These are phyloP conservation scores for Drosophila gaucha DNA, from an alignment of 2,888 invertebrate species.

Conservation along the genomic window DNA sequence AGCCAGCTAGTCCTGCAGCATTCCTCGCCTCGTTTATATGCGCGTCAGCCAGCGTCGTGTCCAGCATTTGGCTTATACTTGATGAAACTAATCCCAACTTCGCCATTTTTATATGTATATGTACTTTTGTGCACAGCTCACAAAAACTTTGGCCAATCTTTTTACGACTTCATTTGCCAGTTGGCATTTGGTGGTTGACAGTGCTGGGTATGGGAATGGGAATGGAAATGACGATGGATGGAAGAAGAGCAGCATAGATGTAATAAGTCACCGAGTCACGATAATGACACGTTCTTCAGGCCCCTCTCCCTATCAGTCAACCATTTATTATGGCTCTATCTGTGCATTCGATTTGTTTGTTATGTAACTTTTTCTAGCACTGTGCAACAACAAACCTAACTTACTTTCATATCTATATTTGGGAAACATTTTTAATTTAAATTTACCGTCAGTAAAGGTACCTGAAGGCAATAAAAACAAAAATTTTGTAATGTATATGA, in stretches of 20 bases:
- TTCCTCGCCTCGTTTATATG: constrained; percentile 64
- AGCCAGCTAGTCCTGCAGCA: constrained; percentile 7
- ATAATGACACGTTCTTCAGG: constrained; percentile 43
- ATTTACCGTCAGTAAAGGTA: background rate
- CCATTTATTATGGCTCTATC: background rate
- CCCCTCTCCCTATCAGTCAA: constrained; percentile 5
- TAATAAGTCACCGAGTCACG: constrained; percentile 76
- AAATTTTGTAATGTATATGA: no score
- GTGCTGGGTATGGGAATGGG: constrained; percentile 2
- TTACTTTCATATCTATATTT: background rate
- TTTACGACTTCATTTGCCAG: constrained; percentile 81
- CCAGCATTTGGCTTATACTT: constrained; percentile 78
- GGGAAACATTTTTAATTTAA: background rate
- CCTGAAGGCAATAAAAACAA: background rate
- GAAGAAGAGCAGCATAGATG: constrained; percentile 50
- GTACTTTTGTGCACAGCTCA: constrained; percentile 72
- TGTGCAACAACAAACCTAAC: no score
- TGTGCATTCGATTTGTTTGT: constrained; percentile 9
- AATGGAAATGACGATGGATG: background rate
- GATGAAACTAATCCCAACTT: constrained; percentile 82
- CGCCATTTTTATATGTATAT: constrained; percentile 77
- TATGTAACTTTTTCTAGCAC: background rate
- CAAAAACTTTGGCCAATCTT: constrained; percentile 80
- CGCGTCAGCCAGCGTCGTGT: constrained; percentile 51
- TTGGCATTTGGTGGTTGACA: constrained; percentile 41